Conservation (phyloP, 1,140 invertebrate species). For the Pectinophora gossypiella region DNA sequence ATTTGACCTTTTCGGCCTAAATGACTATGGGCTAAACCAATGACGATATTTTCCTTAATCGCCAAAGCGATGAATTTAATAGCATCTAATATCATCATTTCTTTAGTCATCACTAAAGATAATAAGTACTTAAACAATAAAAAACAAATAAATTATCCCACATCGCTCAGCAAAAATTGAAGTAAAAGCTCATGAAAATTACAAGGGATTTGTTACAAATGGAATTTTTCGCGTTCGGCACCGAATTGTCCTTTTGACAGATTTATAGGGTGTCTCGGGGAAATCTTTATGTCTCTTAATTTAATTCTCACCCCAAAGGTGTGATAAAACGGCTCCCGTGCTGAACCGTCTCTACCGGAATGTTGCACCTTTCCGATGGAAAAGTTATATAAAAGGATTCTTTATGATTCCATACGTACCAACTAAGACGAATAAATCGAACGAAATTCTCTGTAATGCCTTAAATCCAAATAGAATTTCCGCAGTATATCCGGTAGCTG, state of each 20-base stretch:
- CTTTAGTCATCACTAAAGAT: no score
- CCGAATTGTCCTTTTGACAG: slow-evolving; percentile 1
- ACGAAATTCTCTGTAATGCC: background rate
- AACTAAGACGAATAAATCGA: background rate
- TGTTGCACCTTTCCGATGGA: no score
- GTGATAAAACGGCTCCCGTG: background rate
- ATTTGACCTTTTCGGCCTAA: background rate
- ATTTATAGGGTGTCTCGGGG: slow-evolving; percentile 3
- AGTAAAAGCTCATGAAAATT: background rate
- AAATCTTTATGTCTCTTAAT: background rate
- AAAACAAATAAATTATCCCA: no score
- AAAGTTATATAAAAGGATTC: no score
- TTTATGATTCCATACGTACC: background rate
- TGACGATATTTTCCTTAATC: no score
- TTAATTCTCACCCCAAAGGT: background rate
- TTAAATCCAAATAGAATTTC: background rate
- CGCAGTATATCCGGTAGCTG: background rate
- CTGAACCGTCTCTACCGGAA: no score
- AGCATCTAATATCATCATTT: no score
- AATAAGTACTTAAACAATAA: no score
- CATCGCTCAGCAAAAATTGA: no score
- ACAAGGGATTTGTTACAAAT: background rate
- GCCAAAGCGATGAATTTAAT: no score
- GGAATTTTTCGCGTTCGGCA: background rate
- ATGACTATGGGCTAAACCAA: no score